Conservation (phyloP, 2,888 invertebrate genomes). For the Drosophila dives region DNA sequence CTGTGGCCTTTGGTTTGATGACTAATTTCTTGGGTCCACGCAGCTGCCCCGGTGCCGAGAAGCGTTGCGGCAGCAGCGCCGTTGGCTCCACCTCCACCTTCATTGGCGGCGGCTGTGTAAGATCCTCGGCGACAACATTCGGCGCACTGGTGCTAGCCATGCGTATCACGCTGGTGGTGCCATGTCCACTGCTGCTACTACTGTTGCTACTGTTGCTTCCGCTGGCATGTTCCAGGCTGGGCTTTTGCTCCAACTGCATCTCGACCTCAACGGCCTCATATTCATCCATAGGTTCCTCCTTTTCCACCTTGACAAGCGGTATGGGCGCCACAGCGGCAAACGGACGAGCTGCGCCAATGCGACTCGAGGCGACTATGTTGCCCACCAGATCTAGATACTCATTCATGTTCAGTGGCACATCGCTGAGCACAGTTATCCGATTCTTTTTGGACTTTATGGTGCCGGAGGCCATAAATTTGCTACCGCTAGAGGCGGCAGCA, state of each 20-base stretch:
- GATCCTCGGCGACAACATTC: constrained; percentile 66
- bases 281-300: constrained; percentile 82
- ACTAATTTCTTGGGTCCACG: constrained; percentile 82
- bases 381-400: constrained; percentile 84
- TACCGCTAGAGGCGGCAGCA: constrained; percentile 8
- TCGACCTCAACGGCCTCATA: constrained; percentile 54
- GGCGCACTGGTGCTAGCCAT: constrained; percentile 75
- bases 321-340: constrained; percentile 73
- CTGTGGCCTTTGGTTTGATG: constrained; percentile 83
- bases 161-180: constrained; percentile 84
- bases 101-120: constrained; percentile 67
- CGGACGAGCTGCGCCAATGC: constrained; percentile 75
- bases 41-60: constrained; percentile 67
- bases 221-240: constrained; percentile 46
- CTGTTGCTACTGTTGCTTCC: constrained; percentile 21
- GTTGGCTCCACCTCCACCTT: constrained; percentile 69
- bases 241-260: constrained; percentile 47
- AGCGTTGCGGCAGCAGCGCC: constrained; percentile 63
- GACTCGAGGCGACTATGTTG: constrained; percentile 84
- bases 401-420: constrained; percentile 84
- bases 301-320: constrained; percentile 82
- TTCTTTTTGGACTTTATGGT: constrained; percentile 73
- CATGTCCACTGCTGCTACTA: constrained; percentile 62
- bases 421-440: constrained; percentile 84
- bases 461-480: constrained; percentile 36